These are phyloP conservation scores for Microtus oregoni DNA, from an alignment of 2,113 vertebrate genomes.

Conservation along the genomic window DNA sequence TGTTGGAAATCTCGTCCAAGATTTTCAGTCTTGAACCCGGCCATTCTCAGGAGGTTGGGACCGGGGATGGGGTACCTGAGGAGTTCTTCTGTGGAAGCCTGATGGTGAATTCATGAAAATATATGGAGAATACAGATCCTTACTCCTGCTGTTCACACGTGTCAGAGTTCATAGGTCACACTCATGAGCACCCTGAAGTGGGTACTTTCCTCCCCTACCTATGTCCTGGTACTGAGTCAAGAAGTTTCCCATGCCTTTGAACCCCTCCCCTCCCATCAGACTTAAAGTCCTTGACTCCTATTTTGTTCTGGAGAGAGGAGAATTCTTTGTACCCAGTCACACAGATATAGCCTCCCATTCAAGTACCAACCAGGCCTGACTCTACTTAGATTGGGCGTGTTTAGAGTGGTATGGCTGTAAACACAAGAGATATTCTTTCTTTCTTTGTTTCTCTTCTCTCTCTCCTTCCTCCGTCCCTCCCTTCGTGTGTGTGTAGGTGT, in stretches of 20 bases:
- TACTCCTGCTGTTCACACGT: no score
- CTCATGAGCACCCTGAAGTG: accelerated
- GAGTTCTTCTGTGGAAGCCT: neutral
- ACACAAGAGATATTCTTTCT: neutral
- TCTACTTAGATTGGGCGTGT: neutral
- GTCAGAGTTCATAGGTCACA: neutral
- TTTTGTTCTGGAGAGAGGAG: neutral
- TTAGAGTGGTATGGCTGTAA: neutral
- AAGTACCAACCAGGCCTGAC: neutral
- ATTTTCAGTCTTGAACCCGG: neutral
- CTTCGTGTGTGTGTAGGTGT: neutral
- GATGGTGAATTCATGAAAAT: neutral
- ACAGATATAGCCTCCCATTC: neutral
- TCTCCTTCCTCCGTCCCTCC: neutral
- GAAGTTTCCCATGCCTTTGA: neutral
- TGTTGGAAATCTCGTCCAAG: neutral
- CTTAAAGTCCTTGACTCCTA: neutral
- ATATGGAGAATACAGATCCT: neutral
- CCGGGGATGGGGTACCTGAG: neutral
- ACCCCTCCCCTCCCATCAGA: neutral
- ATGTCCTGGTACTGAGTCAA: neutral
- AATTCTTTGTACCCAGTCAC: neutral
- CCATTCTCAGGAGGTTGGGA: neutral
- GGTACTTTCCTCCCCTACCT: neutral
- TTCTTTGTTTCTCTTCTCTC: neutral